These are phyloP conservation scores for Orthonychiurus folsomi DNA, from an alignment of 2,888 invertebrate genomes.

Conservation along the genomic window DNA sequence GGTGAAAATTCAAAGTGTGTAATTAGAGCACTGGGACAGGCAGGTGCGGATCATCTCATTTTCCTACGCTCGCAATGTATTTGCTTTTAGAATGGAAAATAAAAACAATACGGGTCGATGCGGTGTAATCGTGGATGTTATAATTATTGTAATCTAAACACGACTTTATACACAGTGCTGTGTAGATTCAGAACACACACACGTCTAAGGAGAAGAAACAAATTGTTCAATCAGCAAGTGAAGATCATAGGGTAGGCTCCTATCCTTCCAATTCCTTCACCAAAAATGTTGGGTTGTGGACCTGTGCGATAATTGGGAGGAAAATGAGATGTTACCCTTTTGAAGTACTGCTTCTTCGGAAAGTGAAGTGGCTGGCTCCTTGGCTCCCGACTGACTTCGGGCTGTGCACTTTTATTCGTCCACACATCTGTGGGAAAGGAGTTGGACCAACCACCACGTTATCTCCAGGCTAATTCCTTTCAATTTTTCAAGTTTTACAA, in stretches of 20 bases:
- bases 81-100: no score
- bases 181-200: no score
- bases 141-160: no score
- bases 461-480: not conserved
- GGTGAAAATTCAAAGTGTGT: no score
- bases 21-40: no score
- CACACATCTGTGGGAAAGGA: not conserved
- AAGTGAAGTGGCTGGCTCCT: not conserved
- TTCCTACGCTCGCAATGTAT: no score
- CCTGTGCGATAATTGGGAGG: not conserved
- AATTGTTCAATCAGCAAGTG: not conserved
- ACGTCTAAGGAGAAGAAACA: no score
- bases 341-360: not conserved
- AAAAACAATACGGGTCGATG: no score
- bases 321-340: slow-evolving; percentile 1
- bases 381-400: no score
- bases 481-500: not conserved
- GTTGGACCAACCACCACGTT: not conserved
- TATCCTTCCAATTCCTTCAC: not conserved
- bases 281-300: not conserved
- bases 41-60: no score
- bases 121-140: no score
- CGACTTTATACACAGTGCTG: no score
- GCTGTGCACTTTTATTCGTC: not conserved
- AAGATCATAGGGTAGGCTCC: not conserved